These are phyloP conservation scores for Carlito syrichta DNA, from an alignment of 2,113 vertebrate species.

Conservation along the genomic window DNA sequence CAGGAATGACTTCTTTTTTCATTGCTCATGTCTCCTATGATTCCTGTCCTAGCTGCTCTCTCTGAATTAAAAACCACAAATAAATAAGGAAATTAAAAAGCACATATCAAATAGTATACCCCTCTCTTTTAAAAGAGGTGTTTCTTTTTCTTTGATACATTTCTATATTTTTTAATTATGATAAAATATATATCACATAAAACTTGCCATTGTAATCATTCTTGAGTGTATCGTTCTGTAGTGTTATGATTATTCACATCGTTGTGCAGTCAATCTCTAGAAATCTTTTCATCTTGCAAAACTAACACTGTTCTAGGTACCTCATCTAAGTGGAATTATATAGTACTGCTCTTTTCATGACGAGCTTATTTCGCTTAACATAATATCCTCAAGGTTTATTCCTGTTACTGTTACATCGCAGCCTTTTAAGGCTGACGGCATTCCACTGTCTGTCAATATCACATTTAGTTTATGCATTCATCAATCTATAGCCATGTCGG, in stretches of 20 bases:
- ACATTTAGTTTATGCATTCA: not conserved
- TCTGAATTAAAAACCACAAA: not conserved
- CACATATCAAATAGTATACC: not conserved
- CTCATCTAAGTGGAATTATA: no score
- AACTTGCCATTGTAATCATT: not conserved
- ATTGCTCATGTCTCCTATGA: not conserved
- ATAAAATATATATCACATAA: not conserved
- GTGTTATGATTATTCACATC: not conserved
- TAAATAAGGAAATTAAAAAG: not conserved
- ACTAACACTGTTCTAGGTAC: not conserved
- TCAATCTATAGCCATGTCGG: not conserved
- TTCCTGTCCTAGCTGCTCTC: not conserved
- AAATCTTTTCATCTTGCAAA: not conserved
- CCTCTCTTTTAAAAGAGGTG: not conserved
- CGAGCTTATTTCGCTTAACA: not conserved
- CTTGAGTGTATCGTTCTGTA: not conserved
- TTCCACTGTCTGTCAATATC: not conserved
- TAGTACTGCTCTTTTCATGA: not conserved
- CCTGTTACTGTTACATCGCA: not conserved
- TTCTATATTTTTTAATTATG: not conserved
- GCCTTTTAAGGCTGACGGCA: not conserved
- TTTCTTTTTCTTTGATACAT: not conserved
- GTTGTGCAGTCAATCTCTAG: not conserved
- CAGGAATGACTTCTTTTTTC: not conserved
- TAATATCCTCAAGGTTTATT: not conserved